A percentile compares a stretch with the other conserved stretches of the same genome.
Evolutionary conservation across 2,797 vertebrate species (phyloP).

Genomic region (Leptoclinus maculatus): DNA sequence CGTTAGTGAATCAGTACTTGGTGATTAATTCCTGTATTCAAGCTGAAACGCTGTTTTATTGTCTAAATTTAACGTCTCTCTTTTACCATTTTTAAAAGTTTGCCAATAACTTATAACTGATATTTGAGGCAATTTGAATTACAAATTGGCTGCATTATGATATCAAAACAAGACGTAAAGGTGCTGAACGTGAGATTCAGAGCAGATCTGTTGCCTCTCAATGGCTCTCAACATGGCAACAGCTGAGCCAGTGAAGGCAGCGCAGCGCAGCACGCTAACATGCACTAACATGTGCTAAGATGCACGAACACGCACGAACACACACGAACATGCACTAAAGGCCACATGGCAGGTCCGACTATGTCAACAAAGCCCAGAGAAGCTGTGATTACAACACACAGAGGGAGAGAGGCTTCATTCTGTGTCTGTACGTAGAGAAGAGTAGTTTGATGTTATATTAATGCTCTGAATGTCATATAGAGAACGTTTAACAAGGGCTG

Average conservation of each 20-base stretch:
- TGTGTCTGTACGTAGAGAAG: neutral
- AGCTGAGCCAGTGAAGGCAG: too few relatives aligned
- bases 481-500: too few relatives aligned
- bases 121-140: neutral
- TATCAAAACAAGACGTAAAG: neutral
- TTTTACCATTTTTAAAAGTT: neutral
- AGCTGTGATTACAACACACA: neutral
- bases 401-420: neutral
- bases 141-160: neutral
- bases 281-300: too few relatives aligned
- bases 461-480: neutral
- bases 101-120: neutral
- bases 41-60: neutral
- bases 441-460: neutral
- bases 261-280: too few relatives aligned
- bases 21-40: neutral
- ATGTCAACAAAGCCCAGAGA: neutral
- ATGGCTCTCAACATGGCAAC: neutral
- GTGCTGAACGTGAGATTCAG: too few relatives aligned
- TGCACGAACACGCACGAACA: too few relatives aligned
- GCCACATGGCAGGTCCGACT: neutral
- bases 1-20: neutral
- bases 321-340: too few relatives aligned
- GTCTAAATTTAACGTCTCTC: too few relatives aligned
- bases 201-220: neutral